Conservation (phyloP, 2,888 invertebrate genomes). For the Hypomecis punctinalis region DNA sequence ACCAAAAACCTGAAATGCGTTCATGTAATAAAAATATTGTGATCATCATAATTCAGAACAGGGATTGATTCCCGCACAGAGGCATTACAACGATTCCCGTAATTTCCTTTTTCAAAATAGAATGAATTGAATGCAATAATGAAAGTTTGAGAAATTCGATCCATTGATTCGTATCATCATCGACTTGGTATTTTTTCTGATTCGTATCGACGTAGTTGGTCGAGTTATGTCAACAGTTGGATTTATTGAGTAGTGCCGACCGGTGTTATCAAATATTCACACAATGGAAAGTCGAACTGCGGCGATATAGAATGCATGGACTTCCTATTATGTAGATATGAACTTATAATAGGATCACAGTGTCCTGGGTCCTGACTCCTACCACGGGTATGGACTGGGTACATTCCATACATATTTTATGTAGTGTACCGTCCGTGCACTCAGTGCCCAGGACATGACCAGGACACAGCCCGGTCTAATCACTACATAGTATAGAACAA, state of each 20-base stretch:
- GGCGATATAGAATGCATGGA: conserved; percentile 64
- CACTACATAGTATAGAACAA: too few species aligned
- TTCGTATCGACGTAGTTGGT: conserved; percentile 16
- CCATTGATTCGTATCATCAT: conserved; percentile 52
- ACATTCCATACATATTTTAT: not conserved
- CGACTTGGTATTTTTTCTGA: not conserved
- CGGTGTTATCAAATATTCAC: conserved; percentile 75
- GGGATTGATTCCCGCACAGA: not conserved
- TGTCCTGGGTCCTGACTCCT: too few species aligned
- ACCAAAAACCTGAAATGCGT: too few species aligned
- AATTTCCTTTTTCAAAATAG: conserved; percentile 3
- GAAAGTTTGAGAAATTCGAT: conserved; percentile 61
- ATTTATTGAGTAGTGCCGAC: conserved; percentile 51
- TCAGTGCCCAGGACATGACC: too few species aligned
- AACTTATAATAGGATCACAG: too few species aligned
- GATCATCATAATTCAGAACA: too few species aligned
- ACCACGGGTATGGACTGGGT: too few species aligned
- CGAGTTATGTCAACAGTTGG: conserved; percentile 69
- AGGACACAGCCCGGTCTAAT: too few species aligned
- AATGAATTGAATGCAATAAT: conserved; percentile 19
- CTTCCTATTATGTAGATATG: too few species aligned
- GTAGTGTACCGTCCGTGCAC: too few species aligned
- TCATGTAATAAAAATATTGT: too few species aligned
- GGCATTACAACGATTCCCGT: too few species aligned
- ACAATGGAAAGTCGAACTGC: conserved; percentile 50